Percentiles rank a stretch among this genome's conserved stretches.
Evolutionary conservation across 2,797 vertebrate genomes (phyloP).

Genomic region (Mormyrops boulengeri): DNA sequence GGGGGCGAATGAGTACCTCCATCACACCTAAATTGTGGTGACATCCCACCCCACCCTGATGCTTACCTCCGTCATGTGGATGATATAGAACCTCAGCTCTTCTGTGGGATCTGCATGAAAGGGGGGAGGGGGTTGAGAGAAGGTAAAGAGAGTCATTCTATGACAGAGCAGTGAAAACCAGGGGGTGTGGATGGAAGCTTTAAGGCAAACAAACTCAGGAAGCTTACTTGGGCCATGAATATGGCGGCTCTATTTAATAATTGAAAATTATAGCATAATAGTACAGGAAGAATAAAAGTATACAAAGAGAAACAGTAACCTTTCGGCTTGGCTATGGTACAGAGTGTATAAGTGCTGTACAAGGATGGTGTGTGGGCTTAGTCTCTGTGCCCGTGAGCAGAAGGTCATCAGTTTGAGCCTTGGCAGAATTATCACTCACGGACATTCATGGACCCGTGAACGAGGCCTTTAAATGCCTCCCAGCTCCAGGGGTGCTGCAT

Average conservation of each 20-base stretch:
- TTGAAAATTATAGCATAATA: neutral
- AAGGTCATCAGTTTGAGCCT: neutral
- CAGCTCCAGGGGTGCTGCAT: neutral
- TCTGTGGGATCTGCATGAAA: slow-evolving; percentile 66
- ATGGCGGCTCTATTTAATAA: neutral
- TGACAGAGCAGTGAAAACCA: neutral
- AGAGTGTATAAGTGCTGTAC: neutral
- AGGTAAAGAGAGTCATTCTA: neutral
- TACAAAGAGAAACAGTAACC: neutral
- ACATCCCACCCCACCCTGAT: neutral
- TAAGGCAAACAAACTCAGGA: neutral
- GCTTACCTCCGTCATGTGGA: slow-evolving; percentile 93
- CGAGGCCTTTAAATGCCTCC: neutral
- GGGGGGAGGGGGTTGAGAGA: slow-evolving; percentile 12
- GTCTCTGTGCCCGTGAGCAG: neutral
- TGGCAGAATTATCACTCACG: neutral
- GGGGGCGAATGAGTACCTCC: neutral
- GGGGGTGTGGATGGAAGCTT: too few relatives aligned
- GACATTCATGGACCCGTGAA: neutral
- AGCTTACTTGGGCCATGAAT: neutral
- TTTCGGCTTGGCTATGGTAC: neutral
- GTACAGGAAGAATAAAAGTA: neutral
- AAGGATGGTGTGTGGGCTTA: neutral
- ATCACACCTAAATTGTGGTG: neutral
- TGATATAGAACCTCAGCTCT: slow-evolving; percentile 83